Evolutionary conservation across 1,140 invertebrate species (phyloP).

Genomic region (Drosophila carrolli): DNA sequence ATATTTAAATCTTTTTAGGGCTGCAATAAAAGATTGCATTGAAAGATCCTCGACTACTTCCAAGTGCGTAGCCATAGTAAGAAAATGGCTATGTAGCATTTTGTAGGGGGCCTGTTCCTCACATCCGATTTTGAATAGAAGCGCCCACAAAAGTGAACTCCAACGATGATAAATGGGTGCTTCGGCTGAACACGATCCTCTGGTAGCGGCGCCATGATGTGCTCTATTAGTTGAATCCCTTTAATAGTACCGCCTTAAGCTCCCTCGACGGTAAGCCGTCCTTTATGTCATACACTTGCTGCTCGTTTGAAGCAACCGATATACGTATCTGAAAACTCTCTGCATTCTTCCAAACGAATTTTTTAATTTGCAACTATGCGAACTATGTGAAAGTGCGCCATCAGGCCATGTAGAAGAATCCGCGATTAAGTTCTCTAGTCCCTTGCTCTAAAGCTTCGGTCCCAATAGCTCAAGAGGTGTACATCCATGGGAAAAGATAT

Average conservation of each 20-base stretch:
- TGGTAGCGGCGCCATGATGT: constrained; percentile 77
- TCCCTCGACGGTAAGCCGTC: neutral
- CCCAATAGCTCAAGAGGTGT: no score
- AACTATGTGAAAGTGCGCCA: neutral
- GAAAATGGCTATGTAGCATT: constrained; percentile 1
- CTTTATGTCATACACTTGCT: neutral
- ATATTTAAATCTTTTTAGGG: neutral
- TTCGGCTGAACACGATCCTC: constrained; percentile 11
- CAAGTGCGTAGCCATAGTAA: constrained; percentile 2
- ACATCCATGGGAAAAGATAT: neutral
- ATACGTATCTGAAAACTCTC: neutral
- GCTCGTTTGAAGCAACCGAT: neutral
- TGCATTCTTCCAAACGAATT: neutral
- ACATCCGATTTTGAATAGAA: neutral
- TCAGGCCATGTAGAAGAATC: no score
- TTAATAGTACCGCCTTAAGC: neutral
- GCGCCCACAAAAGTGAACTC: neutral
- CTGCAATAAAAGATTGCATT: neutral
- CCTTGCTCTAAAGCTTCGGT: no score
- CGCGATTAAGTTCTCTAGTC: no score
- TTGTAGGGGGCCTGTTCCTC: neutral
- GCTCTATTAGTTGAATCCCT: constrained; percentile 12
- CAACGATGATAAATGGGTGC: neutral
- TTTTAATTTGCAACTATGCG: neutral
- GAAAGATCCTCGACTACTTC: constrained; percentile 3